These are phyloP conservation scores for Trichogramma pretiosum DNA, from an alignment of 1,140 invertebrate species.

Conservation along the genomic window DNA sequence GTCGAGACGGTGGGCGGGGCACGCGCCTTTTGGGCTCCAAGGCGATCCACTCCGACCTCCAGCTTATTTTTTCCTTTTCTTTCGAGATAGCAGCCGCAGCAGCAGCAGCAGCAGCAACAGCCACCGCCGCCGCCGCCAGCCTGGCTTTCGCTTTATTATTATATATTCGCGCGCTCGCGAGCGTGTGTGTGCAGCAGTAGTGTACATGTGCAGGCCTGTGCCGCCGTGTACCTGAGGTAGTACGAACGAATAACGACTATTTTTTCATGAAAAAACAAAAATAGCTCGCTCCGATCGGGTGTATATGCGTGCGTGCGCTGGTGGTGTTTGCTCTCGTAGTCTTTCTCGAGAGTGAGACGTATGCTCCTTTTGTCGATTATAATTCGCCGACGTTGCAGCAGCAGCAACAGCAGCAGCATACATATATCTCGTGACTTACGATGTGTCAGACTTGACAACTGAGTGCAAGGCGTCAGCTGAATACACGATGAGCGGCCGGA, in stretches of 20 bases:
- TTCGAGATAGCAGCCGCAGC: not conserved
- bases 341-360: slow-evolving; percentile 9
- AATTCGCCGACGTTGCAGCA: no score
- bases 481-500: slow-evolving; percentile 38
- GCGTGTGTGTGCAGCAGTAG: not conserved
- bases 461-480: slow-evolving; percentile 43
- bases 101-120: not conserved
- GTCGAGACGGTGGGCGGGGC: slow-evolving; percentile 42
- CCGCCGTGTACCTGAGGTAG: not conserved
- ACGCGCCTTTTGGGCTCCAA: slow-evolving; percentile 38
- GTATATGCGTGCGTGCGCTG: no score
- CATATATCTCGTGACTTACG: no score
- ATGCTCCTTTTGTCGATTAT: slow-evolving; percentile 32
- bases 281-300: not conserved
- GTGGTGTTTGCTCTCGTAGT: not conserved
- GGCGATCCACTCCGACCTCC: slow-evolving; percentile 41
- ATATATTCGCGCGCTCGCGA: not conserved
- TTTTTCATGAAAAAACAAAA: no score
- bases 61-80: slow-evolving; percentile 22
- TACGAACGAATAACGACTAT: no score
- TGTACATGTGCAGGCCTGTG: not conserved
- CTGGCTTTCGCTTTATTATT: slow-evolving; percentile 4
- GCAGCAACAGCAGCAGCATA: no score
- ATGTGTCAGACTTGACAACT: slow-evolving; percentile 48
- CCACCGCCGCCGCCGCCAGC: not conserved